Conservation (phyloP, 2,888 invertebrate species). For the Lasioglossum leucozonium region DNA sequence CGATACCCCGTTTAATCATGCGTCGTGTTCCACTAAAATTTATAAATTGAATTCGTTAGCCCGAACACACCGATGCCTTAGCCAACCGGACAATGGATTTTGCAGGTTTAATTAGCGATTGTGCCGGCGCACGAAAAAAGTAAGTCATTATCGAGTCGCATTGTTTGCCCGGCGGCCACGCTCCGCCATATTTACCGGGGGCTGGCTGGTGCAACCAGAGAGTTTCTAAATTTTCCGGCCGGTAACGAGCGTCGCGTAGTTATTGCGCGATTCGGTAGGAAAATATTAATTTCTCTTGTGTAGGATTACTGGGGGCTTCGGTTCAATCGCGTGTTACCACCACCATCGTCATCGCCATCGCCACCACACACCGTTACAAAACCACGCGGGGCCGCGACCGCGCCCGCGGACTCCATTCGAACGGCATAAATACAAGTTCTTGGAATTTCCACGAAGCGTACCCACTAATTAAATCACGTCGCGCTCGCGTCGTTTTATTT, state of each 20-base stretch:
- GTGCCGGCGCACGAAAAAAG: slow-evolving; percentile 28
- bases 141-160: slow-evolving; percentile 49
- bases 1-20: slow-evolving; percentile 34
- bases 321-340: slow-evolving; percentile 21
- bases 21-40: slow-evolving; percentile 17
- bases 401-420: neutral
- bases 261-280: slow-evolving; percentile 49
- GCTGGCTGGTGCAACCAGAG: neutral
- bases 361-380: neutral
- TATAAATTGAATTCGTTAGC: slow-evolving; percentile 48
- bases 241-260: slow-evolving; percentile 61
- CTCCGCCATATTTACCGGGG: slow-evolving; percentile 32
- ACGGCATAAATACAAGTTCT: slow-evolving; percentile 6
- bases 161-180: slow-evolving; percentile 44
- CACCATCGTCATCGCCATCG: no score
- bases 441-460: slow-evolving; percentile 2
- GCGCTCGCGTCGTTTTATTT: neutral
- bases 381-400: neutral
- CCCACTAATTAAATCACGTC: slow-evolving; percentile 23
- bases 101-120: slow-evolving; percentile 48
- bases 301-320: slow-evolving; percentile 57
- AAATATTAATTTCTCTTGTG: slow-evolving; percentile 66
- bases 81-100: neutral
- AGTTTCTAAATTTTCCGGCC: slow-evolving; percentile 68
- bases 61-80: slow-evolving; percentile 6